These are phyloP conservation scores for Aleiodes alternator DNA, from an alignment of 2,888 invertebrate species.

Conservation along the genomic window DNA sequence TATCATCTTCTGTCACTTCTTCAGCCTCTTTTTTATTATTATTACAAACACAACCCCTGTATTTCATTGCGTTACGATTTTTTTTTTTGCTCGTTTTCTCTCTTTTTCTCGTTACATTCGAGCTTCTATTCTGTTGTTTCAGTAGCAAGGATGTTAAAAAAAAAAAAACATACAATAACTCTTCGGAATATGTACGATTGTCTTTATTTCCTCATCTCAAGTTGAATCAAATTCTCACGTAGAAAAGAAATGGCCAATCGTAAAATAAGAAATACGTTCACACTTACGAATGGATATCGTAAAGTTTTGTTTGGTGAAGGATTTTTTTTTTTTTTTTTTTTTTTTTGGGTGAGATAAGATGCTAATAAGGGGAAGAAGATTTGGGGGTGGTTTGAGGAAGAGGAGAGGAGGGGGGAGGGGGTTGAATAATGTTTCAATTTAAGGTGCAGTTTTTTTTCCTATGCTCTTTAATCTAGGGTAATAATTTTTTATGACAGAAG, in stretches of 20 bases:
- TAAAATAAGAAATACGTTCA: slow-evolving; percentile 61
- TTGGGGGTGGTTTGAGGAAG: too few species aligned
- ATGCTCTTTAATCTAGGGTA: slow-evolving; percentile 3
- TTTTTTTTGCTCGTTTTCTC: neutral
- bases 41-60: slow-evolving; percentile 35
- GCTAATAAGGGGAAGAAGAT: slow-evolving; percentile 5
- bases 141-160: slow-evolving; percentile 16
- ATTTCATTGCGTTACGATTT: slow-evolving; percentile 32
- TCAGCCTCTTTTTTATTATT: slow-evolving; percentile 40
- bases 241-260: slow-evolving; percentile 57
- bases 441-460: neutral
- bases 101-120: too few species aligned
- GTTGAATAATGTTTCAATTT: neutral
- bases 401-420: too few species aligned
- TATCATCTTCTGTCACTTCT: slow-evolving; percentile 17
- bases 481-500: slow-evolving; percentile 49
- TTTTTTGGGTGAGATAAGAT: neutral
- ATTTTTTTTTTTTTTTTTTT: neutral
- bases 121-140: neutral
- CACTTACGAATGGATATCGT: slow-evolving; percentile 54
- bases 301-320: slow-evolving; percentile 50
- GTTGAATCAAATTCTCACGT: slow-evolving; percentile 60
- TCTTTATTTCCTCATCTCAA: slow-evolving; percentile 50
- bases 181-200: slow-evolving; percentile 45
- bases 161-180: slow-evolving; percentile 1